Base-by-base conservation (phyloP, 2,888 invertebrate species). In the Plagodis dolabraria region DNA sequence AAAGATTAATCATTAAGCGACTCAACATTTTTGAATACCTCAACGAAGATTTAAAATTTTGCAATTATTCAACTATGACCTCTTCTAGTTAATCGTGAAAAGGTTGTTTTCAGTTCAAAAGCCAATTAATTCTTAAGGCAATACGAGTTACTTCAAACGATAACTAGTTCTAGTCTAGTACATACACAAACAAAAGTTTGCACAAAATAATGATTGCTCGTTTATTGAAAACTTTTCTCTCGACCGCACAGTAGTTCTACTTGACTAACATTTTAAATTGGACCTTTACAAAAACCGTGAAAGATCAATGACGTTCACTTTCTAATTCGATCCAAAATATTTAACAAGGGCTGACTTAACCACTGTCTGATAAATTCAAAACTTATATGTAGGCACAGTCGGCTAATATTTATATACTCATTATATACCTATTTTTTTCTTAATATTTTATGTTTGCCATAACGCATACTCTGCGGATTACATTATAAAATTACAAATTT, bases 311-410 rank as follows among this genome's bases (percentile, higher is more conserved):
- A 76, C 67, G 68, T 74, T 77, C 71, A 73, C 85, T 87, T 86
- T 85, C 85, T 76, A 83, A 81, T 77, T 70, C 69, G 64, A 76
- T 73, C n/a, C 59, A 71, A 67, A 67, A 70, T 57, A 35, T 44
- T 49, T 36, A 53, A 44, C 43, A 43, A 61, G 56, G 5, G 5
- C n/a, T 5, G 22, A 22, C 33, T 47, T 35, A 33, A 42, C 50
- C 12, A 46, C n/a, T 42, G n/a, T 5, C 42, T 10, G 12, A 47
- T 40, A 34, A 49, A 6, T 33, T 40, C 9, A 9, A 36, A 36
- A 9, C 22, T 1, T 22, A 4, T 22, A 22, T 22, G 22, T 2
- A 22, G 22, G 22, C 4, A 22, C 2, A 22, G 22, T 22, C 22
- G 4, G 22, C 22, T 22, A n/a, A 22, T 22, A 22, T 22, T n/a